phyloP scores from a whole-genome alignment of 2,888 invertebrate species.

The Cephus pygmeus region DNA sequence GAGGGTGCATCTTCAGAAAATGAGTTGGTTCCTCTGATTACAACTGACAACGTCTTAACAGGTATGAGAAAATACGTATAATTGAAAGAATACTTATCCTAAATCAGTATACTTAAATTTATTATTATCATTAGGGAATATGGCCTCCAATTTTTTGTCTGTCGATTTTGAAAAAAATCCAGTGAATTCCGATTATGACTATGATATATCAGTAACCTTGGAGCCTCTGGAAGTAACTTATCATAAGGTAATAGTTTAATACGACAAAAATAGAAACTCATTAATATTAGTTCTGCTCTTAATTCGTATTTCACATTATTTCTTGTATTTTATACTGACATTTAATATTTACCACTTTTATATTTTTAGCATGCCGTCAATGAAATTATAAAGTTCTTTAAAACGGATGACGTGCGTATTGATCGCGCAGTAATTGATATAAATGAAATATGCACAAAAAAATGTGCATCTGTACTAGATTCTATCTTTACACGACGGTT shows the following conservation, averaged over 20 bases:
- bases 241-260: constrained; percentile 73
- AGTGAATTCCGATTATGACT: constrained; percentile 73
- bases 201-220: constrained; percentile 74
- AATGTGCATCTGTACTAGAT: constrained; percentile 51
- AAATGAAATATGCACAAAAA: constrained; percentile 58
- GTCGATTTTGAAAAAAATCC: constrained; percentile 81
- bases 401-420: constrained; percentile 68
- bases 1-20: constrained; percentile 81
- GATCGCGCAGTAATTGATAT: constrained; percentile 56
- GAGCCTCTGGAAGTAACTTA: constrained; percentile 83
- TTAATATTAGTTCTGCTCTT: background rate
- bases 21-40: constrained; percentile 77
- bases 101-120: background rate
- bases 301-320: background rate
- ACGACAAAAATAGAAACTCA: background rate
- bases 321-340: constrained; percentile 15
- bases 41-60: constrained; percentile 70
- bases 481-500: constrained; percentile 70
- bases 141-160: constrained; percentile 78
- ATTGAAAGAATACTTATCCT: background rate
- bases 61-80: constrained; percentile 44
- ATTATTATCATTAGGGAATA: constrained; percentile 65
- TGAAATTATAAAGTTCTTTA: constrained; percentile 78
- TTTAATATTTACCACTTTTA: constrained; percentile 12
- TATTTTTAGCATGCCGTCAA: constrained; percentile 76